Evolutionary conservation across 2,888 invertebrate genomes (phyloP), one percentile per base, ranked within the genome.

Genomic region (Drosophila incognita): DNA sequence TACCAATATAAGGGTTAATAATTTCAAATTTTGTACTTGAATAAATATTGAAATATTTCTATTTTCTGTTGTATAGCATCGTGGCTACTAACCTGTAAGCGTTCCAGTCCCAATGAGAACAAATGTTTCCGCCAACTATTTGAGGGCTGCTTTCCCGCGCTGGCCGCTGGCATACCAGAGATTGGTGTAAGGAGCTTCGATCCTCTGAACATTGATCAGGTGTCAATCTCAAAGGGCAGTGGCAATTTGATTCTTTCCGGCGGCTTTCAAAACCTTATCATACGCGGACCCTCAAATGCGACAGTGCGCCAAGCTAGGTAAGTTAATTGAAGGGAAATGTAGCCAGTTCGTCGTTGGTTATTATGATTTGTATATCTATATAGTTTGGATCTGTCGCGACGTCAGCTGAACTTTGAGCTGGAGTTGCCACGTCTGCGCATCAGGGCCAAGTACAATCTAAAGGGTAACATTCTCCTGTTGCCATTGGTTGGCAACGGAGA

Each of bases 81-180:
- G 5, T 95, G 95, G 94, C 81, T 95, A 64, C 92, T 92, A 76
- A 92, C 93, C 13, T 95, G 95, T 80, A 92, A 92, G 51, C 93
- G 94, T 61, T 91, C 91, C 52, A 94, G 94, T 89, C 94, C 94
- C 27, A 93, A 94, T 65, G 90, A 95, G 69, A 93, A 94, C 79
- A 92, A 93, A 76, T 95, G 95, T 80, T 92, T 95, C 59, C 92
- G 93, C 29, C 92, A 93, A 62, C 90, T 94, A 40, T 94, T 95
- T 80, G 92, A 93, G 60, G 92, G 93, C 38, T 94, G 95, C 90
- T 95, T 95, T 89, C 95, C 95, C 1, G 92, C 94, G 49, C 83
- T 95, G 72, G 94, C 95, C 1, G 93, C 93, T 77, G 95, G 95
- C 92, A 94, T 95, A 75, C 94, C 95, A 0, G 95, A 95, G 91